Percentiles rank a stretch among this genome's conserved stretches.
Evolutionary conservation across 1,140 invertebrate genomes (phyloP).

Genomic region (Bilobella aurantiaca): DNA sequence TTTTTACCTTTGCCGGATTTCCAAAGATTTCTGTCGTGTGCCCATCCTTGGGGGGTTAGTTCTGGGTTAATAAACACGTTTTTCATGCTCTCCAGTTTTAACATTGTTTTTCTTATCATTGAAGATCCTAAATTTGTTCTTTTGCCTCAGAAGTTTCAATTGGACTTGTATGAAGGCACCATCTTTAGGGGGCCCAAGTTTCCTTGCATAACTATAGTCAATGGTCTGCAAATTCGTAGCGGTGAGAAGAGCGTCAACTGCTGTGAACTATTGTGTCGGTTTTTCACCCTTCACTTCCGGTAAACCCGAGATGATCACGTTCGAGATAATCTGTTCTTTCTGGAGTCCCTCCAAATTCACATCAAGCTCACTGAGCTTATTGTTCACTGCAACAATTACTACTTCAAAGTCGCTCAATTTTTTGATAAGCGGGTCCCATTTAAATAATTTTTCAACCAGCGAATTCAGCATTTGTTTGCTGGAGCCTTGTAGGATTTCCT

Average conservation of each 20-base stretch:
- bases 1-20: not conserved
- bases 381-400: not conserved
- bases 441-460: not conserved
- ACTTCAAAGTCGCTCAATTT: not conserved
- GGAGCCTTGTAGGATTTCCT: too few species aligned
- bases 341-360: not conserved
- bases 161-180: not conserved
- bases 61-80: not conserved
- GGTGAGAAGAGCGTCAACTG: not conserved
- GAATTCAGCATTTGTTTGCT: too few species aligned
- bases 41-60: not conserved
- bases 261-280: not conserved
- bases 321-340: not conserved
- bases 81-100: not conserved
- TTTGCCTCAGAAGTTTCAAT: not conserved
- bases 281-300: not conserved
- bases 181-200: not conserved
- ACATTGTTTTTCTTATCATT: not conserved
- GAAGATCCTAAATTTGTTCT: not conserved
- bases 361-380: not conserved
- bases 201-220: not conserved
- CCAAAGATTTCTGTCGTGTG: not conserved
- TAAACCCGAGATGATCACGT: not conserved
- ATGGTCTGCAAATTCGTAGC: not conserved
- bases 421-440: not conserved